These are phyloP conservation scores for Nesometra sesokonis DNA, from an alignment of 35 echinoderm and acorn worm species.

Conservation along the genomic window DNA sequence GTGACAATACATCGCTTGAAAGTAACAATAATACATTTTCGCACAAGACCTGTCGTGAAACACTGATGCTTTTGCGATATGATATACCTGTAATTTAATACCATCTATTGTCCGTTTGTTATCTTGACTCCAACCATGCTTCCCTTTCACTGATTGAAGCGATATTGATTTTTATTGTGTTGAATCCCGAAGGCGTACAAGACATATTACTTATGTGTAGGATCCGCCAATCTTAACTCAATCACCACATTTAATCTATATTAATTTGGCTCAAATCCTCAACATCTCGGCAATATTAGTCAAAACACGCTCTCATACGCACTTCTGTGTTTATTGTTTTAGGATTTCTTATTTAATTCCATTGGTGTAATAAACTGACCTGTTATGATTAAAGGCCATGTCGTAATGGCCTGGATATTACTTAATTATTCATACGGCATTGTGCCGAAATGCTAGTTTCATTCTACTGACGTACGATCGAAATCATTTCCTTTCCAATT, in stretches of 20 bases:
- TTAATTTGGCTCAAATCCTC: neutral
- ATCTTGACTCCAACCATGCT: neutral
- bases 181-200: neutral
- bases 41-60: neutral
- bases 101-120: neutral
- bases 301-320: neutral
- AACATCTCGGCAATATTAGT: neutral
- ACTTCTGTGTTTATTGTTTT: neutral
- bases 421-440: neutral
- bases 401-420: neutral
- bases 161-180: neutral
- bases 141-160: neutral
- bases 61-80: neutral
- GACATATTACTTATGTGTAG: neutral
- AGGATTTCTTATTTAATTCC: neutral
- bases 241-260: neutral
- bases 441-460: neutral
- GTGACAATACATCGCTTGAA: too few species aligned
- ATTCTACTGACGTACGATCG: neutral
- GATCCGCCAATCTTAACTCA: neutral
- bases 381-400: neutral
- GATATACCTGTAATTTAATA: neutral
- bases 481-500: neutral
- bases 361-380: neutral
- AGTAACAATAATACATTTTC: neutral